Base-by-base conservation (phyloP, 1,140 invertebrate species). In the Mamestra configurata region DNA sequence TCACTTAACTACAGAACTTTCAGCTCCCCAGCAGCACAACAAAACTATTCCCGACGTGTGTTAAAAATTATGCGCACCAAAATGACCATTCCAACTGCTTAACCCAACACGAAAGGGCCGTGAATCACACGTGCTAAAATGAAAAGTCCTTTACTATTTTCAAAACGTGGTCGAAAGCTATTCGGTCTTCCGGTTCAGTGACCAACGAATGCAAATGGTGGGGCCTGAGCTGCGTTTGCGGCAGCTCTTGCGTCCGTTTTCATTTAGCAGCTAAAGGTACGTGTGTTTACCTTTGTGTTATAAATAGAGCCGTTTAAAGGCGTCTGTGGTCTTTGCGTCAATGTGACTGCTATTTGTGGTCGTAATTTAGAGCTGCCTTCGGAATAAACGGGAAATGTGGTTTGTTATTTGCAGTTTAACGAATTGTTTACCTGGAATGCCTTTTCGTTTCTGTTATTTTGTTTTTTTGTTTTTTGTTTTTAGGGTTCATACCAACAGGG, bases 141-240 rank as follows among this genome's bases (percentile, higher is more conserved):
- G 78, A 79, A 79, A 73, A 53, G 70, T 79, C 59, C 40, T 72
- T 66, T 73, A 64, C 73, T 76, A 61, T 76, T 76, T 57, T 76
- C 40, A 80, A 78, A 70, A 57, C 59, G 46, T 78, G 49, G 64
- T 78, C 64, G 64, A 70, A 68, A 68, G 76, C 76, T 70, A 78
- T 78, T 78, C 49, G 20, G 7, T 70, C 20, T 57, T 70, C 64
- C 64, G 8, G 46, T 15, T 66, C 76, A 78, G 31, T 78, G 76
- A 35, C 13, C 40, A 76, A 27, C 61, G 76, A 78, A 68, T 78
- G 76, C 55, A 78, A 78, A 78, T 70, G 18, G 49, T 57, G 35
- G 11, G 31, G 27, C 27, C 27, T 18, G 51, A 37, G 37, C 64
- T 43, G 61, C 35, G 76, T 78, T 78, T 57, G 64, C 64, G 35